These are phyloP conservation scores for Sphinx pinastri DNA, from an alignment of 2,888 invertebrate species.

Conservation along the genomic window DNA sequence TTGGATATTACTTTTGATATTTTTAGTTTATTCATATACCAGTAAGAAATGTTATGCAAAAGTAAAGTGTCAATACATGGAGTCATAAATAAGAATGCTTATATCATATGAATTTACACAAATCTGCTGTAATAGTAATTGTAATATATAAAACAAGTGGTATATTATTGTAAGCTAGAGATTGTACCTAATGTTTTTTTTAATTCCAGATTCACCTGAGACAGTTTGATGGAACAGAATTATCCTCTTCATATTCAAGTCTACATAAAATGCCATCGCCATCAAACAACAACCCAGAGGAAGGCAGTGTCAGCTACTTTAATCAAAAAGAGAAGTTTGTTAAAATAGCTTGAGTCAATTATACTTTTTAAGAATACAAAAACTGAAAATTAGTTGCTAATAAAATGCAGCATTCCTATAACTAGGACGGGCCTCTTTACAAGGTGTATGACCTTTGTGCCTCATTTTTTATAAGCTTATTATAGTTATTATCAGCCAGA, in stretches of 20 bases:
- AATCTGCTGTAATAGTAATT: no score
- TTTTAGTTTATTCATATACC: background rate
- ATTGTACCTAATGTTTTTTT: slow-evolving; percentile 14
- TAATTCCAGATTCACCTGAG: slow-evolving; percentile 87
- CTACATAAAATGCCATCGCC: slow-evolving; percentile 67
- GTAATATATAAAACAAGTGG: background rate
- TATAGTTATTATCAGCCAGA: background rate
- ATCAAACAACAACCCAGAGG: slow-evolving; percentile 56
- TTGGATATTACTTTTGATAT: slow-evolving; percentile 5
- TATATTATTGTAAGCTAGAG: background rate
- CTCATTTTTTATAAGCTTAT: background rate
- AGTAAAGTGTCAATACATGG: no score
- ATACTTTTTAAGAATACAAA: background rate
- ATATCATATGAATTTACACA: no score
- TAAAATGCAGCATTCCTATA: background rate
- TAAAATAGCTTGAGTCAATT: slow-evolving; percentile 57
- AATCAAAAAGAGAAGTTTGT: slow-evolving; percentile 72
- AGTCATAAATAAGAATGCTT: no score
- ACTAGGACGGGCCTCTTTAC: background rate
- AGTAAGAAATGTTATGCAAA: no score
- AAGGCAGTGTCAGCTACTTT: slow-evolving; percentile 74
- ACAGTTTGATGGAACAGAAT: slow-evolving; percentile 86
- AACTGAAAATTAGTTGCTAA: background rate
- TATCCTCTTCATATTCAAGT: slow-evolving; percentile 83
- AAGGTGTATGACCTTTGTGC: background rate